phyloP scores from a whole-genome alignment of 2,888 invertebrate genomes.

The Calameuta pallipes region DNA sequence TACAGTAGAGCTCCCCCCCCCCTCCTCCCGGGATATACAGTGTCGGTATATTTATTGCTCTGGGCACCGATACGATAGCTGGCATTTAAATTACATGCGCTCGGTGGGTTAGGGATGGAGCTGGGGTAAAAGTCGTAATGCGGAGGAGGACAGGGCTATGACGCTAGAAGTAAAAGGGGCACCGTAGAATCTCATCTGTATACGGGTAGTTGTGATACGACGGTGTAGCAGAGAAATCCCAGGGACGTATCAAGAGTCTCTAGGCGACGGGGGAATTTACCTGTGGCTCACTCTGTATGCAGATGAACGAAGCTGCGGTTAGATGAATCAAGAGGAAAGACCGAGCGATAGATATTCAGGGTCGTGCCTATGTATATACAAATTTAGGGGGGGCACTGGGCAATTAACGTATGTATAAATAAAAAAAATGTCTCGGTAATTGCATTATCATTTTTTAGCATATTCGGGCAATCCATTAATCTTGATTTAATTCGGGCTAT shows the following conservation, averaged over 20 bases:
- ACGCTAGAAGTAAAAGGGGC: neutral
- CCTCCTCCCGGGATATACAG: neutral
- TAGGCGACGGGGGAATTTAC: too few relatives aligned
- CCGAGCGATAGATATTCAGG: too few relatives aligned
- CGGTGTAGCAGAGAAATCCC: neutral
- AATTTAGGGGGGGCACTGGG: too few relatives aligned
- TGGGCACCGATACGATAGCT: slow-evolving; percentile 11
- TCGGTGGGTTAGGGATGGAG: slow-evolving; percentile 6
- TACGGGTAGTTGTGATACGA: neutral
- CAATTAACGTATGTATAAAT: too few relatives aligned
- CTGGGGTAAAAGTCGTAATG: slow-evolving; percentile 17
- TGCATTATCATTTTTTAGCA: too few relatives aligned
- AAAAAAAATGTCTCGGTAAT: too few relatives aligned
- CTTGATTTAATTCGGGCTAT: too few relatives aligned
- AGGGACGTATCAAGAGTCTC: neutral
- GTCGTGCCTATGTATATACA: too few relatives aligned
- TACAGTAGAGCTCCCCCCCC: slow-evolving; percentile 22
- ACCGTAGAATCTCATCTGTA: neutral
- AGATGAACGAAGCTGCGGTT: too few relatives aligned
- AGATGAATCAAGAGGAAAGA: too few relatives aligned
- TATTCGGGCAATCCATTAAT: too few relatives aligned
- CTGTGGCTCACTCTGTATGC: too few relatives aligned
- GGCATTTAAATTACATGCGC: slow-evolving; percentile 37
- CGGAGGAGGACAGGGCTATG: neutral
- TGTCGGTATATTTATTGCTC: neutral